phyloP scores from a whole-genome alignment of 2,888 invertebrate genomes.

The Drosophila subquinaria region DNA sequence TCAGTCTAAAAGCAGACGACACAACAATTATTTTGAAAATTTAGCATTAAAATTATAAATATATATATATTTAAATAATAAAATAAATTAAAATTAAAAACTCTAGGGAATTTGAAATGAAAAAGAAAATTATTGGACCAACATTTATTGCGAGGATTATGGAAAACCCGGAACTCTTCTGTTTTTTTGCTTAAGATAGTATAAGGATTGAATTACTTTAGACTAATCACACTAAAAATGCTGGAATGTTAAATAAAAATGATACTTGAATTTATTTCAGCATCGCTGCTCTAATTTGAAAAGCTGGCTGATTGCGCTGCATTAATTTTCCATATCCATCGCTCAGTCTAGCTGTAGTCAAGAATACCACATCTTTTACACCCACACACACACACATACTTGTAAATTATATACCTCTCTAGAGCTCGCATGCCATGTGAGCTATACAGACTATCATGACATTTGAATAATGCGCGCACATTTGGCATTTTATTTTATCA shows the following conservation, averaged over 20 bases:
- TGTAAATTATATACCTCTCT: neutral
- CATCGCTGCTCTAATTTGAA: slow-evolving; percentile 24
- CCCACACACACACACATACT: neutral
- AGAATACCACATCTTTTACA: slow-evolving; percentile 16
- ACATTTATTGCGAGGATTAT: too few species aligned
- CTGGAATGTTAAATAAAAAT: slow-evolving; percentile 1
- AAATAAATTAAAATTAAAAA: too few species aligned
- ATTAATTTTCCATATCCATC: slow-evolving; percentile 34
- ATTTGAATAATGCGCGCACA: slow-evolving; percentile 79
- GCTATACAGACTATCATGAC: slow-evolving; percentile 63
- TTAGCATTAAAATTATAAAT: too few species aligned
- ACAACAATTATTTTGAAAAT: too few species aligned
- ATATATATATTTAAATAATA: too few species aligned
- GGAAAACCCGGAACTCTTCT: too few species aligned
- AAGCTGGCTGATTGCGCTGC: slow-evolving; percentile 30
- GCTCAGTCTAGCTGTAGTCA: slow-evolving; percentile 21
- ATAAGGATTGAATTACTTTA: neutral
- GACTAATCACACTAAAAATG: neutral
- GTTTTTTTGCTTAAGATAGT: too few species aligned
- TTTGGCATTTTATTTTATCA: slow-evolving; percentile 80
- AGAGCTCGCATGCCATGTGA: slow-evolving; percentile 12
- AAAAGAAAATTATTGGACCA: too few species aligned
- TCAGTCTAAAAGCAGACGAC: too few species aligned
- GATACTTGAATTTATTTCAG: slow-evolving; percentile 2
- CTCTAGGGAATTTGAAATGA: too few species aligned